These are phyloP conservation scores for Heliothis virescens DNA, from an alignment of 1,140 invertebrate species.

Conservation along the genomic window DNA sequence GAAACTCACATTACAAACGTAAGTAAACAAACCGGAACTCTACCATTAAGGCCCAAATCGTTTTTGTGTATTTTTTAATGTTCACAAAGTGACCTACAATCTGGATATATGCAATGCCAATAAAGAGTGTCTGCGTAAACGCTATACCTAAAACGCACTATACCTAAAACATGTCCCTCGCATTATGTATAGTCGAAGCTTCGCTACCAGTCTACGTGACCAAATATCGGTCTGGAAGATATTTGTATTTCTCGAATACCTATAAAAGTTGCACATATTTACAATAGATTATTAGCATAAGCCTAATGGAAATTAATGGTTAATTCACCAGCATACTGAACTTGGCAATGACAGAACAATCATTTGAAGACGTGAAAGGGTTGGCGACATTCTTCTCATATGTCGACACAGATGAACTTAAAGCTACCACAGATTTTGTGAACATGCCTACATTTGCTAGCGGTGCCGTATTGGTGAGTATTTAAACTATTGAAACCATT, in stretches of 20 bases:
- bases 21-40: background rate
- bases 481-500: background rate
- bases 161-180: too few relatives aligned
- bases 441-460: slow-evolving; percentile 53
- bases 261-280: too few relatives aligned
- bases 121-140: too few relatives aligned
- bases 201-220: too few relatives aligned
- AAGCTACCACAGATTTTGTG: slow-evolving; percentile 53
- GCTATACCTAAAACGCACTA: too few relatives aligned
- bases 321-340: slow-evolving; percentile 33
- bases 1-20: background rate
- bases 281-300: too few relatives aligned
- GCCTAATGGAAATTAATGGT: too few relatives aligned
- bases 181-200: too few relatives aligned
- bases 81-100: background rate
- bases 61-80: too few relatives aligned
- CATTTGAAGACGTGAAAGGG: slow-evolving; percentile 62
- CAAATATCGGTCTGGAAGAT: too few relatives aligned
- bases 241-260: too few relatives aligned
- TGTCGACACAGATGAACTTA: slow-evolving; percentile 57
- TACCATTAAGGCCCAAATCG: background rate
- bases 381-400: slow-evolving; percentile 54
- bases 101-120: background rate
- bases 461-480: slow-evolving; percentile 48
- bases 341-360: slow-evolving; percentile 15